Evolutionary conservation across 2,113 vertebrate species (phyloP).

Genomic region (Ictalurus punctatus): DNA sequence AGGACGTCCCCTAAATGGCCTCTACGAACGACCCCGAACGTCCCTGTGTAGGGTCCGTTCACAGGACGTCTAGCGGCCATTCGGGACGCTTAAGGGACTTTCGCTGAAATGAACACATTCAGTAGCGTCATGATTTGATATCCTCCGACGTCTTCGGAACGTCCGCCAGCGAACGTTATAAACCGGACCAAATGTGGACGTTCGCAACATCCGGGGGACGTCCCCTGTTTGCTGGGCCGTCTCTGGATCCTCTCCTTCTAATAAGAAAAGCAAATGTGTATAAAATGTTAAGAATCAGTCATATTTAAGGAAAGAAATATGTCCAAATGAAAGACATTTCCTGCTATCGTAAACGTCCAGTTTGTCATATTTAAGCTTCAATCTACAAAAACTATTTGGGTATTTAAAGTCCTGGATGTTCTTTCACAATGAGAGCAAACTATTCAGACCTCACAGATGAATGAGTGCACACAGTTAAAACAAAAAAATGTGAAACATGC

Average conservation of each 20-base stretch:
- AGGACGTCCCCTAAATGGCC: too few species aligned
- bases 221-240: too few species aligned
- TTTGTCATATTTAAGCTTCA: not conserved
- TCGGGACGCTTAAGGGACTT: too few species aligned
- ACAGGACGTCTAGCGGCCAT: too few species aligned
- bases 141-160: too few species aligned
- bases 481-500: conserved; percentile 38
- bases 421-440: conserved; percentile 13
- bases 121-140: too few species aligned
- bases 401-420: not conserved
- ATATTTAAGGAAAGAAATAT: not conserved
- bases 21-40: too few species aligned
- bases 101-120: too few species aligned
- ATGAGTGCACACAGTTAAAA: conserved; percentile 22
- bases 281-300: not conserved
- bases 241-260: not conserved
- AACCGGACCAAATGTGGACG: too few species aligned
- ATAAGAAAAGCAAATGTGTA: not conserved
- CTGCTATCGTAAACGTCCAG: not conserved
- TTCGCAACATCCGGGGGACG: too few species aligned
- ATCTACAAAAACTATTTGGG: not conserved
- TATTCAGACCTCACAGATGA: not conserved
- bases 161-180: too few species aligned
- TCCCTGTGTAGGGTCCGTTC: too few species aligned
- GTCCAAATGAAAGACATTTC: not conserved